Evolutionary conservation across 2,888 invertebrate species (phyloP), one percentile per base, ranked within the genome.

Genomic region (Pterostichus madidus): DNA sequence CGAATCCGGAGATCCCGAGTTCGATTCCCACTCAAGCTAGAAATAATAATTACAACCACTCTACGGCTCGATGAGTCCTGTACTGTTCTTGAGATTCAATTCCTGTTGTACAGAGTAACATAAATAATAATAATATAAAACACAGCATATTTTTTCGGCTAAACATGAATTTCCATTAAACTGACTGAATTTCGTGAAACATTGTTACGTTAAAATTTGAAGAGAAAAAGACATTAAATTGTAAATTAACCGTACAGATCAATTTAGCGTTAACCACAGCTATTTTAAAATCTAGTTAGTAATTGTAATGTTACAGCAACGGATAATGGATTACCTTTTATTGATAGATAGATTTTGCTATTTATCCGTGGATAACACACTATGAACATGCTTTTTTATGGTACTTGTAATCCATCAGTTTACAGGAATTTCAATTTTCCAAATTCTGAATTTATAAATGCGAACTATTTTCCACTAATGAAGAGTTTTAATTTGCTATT

Each of bases 161-260:
- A 61, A 10, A 61, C 61, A 61, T 61, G 31, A 61, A 32, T 61
- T 61, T 61, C 32, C 61, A 61, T 61, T 61, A 61, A 46, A 31
- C 5, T 32, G 31, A 6, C n/a, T 17, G 32, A 61, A 61, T 61
- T 61, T 61, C 35, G 32, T 61, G 32, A 61, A 61, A 61, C 61
- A 61, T n/a, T 31, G 61, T 46, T 46, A 46, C 10, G 46, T n/a
- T 11, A 10, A 46, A 46, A 46, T 46, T 31, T 61, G 32, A 61
- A 61, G 61, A 61, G 61, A 31, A 61, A 61, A 61, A 61, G 11
- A 31, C 32, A 61, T 61, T 61, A 61, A 61, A 61, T 61, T 61
- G 8, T 61, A 11, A 61, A 61, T 32, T 32, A 11, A 46, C n/a
- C 11, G 46, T 8, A 10, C 11, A 46, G 46, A 46, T 46, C 46